Evolutionary conservation across 2,113 vertebrate species (phyloP), one percentile per base, ranked within the genome.

Genomic region (Notarius lentiginosus): DNA sequence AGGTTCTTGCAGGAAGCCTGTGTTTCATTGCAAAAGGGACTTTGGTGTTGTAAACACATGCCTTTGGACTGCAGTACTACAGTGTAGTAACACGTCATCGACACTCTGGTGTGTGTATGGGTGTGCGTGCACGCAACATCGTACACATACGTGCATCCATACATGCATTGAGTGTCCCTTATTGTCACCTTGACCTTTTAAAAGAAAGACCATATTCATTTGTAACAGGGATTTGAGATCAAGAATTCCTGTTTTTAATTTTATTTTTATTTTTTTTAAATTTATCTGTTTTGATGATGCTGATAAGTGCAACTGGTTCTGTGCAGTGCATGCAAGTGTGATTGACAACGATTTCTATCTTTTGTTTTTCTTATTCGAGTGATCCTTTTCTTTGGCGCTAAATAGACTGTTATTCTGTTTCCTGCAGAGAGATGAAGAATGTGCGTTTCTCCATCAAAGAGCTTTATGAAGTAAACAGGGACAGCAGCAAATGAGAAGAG

Each of bases 381-480:
- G 12, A 10, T 41, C n/a, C 24, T 86, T 70, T 77, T 22, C 5
- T 68, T 70, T 84, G 20, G 4, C 1, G 30, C 76, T 84, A 82
- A 81, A 66, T 60, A 79, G 4, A 18, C 84, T 88, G 92, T 86
- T 84, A 89, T 90, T 92, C 94, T 92, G 10, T 93, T 82, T 89
- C 89, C 91, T 89, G 86, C 96, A 98, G 96, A 94, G 91, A 94
- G 91, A 77, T 87, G 81, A 93, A 92, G 93, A 94, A 91, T 95
- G 94, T 95, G 96, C 94, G 91, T 94, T 95, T 93, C 88, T 92
- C 91, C 92, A 89, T 94, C 92, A 93, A 93, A 90, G 91, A 92
- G 93, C 92, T 95, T 94, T 91, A 91, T 93, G 95, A 94, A 95
- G 94, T 94, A 94, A 94, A 95, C 94, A 92, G 94, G 94, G 94